phyloP scores from a whole-genome alignment of 1,140 invertebrate species.

The Acromyrmex charruanus region DNA sequence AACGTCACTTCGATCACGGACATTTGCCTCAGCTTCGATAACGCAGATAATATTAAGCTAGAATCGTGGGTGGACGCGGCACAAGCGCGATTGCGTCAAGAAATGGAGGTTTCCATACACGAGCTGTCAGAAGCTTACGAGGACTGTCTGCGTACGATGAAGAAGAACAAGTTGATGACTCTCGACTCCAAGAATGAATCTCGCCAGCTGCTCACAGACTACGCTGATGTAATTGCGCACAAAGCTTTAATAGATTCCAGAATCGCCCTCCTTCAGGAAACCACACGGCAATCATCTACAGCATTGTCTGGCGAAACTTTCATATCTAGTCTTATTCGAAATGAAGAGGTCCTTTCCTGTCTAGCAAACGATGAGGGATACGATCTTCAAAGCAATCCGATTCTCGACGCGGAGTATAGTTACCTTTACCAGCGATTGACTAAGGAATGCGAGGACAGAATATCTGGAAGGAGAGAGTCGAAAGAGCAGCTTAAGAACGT shows the following conservation, averaged over 20 bases:
- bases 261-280: slow-evolving; percentile 87
- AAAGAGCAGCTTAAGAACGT: slow-evolving; percentile 79
- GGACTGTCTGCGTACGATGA: slow-evolving; percentile 86
- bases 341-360: slow-evolving; percentile 79
- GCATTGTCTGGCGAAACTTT: slow-evolving; percentile 73
- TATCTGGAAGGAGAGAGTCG: slow-evolving; percentile 71
- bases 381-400: slow-evolving; percentile 84
- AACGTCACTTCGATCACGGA: slow-evolving; percentile 84
- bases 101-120: slow-evolving; percentile 90
- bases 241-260: slow-evolving; percentile 92
- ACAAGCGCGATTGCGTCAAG: slow-evolving; percentile 89
- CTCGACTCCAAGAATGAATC: slow-evolving; percentile 84
- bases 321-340: slow-evolving; percentile 82
- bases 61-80: slow-evolving; percentile 91
- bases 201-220: slow-evolving; percentile 88
- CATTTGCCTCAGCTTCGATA: slow-evolving; percentile 87
- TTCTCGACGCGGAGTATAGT: slow-evolving; percentile 88
- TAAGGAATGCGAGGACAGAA: slow-evolving; percentile 85
- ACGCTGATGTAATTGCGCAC: slow-evolving; percentile 92
- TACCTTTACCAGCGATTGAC: slow-evolving; percentile 89
- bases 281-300: slow-evolving; percentile 58
- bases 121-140: slow-evolving; percentile 90
- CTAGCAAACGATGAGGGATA: slow-evolving; percentile 75
- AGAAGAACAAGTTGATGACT: slow-evolving; percentile 83
- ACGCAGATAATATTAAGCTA: slow-evolving; percentile 88